phyloP scores from a whole-genome alignment of 2,888 invertebrate genomes.

The Torymus texanus region DNA sequence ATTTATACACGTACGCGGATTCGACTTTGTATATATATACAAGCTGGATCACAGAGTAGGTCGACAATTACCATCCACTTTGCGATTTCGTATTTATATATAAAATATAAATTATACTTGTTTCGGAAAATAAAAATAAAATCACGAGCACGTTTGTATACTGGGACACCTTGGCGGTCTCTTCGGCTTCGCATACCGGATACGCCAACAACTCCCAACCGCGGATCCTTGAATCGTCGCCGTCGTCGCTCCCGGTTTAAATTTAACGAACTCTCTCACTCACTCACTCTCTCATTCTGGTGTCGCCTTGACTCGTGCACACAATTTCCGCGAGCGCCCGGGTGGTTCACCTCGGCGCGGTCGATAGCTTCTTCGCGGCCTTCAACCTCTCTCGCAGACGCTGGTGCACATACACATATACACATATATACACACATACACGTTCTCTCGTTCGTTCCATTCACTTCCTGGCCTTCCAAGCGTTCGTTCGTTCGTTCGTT shows the following conservation, averaged over 20 bases:
- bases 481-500: slow-evolving; percentile 14
- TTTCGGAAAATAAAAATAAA: too few species aligned
- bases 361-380: slow-evolving; percentile 67
- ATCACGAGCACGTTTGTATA: too few species aligned
- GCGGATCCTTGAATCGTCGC: too few species aligned
- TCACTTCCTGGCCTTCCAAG: slow-evolving; percentile 68
- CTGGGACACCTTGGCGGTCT: too few species aligned
- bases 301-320: slow-evolving; percentile 44
- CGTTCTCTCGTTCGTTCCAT: slow-evolving; percentile 54
- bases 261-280: slow-evolving; percentile 38
- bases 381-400: slow-evolving; percentile 56
- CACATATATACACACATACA: slow-evolving; percentile 49
- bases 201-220: too few species aligned
- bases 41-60: too few species aligned
- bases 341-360: slow-evolving; percentile 54
- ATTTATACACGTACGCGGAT: neutral
- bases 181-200: too few species aligned
- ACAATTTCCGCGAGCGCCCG: slow-evolving; percentile 63
- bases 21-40: neutral
- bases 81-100: too few species aligned
- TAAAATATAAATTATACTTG: too few species aligned
- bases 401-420: neutral
- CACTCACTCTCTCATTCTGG: slow-evolving; percentile 48
- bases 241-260: slow-evolving; percentile 17
- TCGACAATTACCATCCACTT: too few species aligned